Conservation (phyloP, 2,113 vertebrate genomes). For the Lamprologus callipterus region DNA sequence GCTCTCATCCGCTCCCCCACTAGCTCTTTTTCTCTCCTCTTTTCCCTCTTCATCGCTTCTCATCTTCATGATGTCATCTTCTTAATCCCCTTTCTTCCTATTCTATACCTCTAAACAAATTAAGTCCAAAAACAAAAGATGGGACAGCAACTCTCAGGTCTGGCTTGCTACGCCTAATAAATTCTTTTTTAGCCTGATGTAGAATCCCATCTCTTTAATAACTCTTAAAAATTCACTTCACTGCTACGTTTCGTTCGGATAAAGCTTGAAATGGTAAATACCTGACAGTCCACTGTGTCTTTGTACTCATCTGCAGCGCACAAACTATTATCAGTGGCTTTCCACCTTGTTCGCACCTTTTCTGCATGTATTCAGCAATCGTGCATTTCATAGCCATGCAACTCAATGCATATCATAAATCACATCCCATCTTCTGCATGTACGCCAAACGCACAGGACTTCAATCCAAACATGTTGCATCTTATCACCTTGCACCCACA, state of each 20-base stretch:
- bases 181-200: background rate
- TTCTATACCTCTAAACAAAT: slow-evolving; percentile 19
- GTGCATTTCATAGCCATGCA: background rate
- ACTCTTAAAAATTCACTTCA: slow-evolving; percentile 11
- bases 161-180: background rate
- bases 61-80: slow-evolving; percentile 53
- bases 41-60: slow-evolving; percentile 29
- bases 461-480: background rate
- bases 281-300: background rate
- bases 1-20: background rate
- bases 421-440: background rate
- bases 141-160: background rate
- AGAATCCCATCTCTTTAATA: background rate
- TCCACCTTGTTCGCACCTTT: background rate
- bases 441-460: background rate
- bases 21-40: background rate
- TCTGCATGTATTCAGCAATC: background rate
- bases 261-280: slow-evolving; percentile 6
- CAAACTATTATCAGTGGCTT: background rate
- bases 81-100: slow-evolving; percentile 20
- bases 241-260: background rate
- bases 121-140: background rate
- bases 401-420: background rate
- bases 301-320: slow-evolving; percentile 22
- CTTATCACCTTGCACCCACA: background rate